A percentile compares a stretch with the other conserved stretches of the same genome.
These are phyloP conservation scores for Parnassius mnemosyne DNA, from an alignment of 2,888 invertebrate species.

Conservation along the genomic window DNA sequence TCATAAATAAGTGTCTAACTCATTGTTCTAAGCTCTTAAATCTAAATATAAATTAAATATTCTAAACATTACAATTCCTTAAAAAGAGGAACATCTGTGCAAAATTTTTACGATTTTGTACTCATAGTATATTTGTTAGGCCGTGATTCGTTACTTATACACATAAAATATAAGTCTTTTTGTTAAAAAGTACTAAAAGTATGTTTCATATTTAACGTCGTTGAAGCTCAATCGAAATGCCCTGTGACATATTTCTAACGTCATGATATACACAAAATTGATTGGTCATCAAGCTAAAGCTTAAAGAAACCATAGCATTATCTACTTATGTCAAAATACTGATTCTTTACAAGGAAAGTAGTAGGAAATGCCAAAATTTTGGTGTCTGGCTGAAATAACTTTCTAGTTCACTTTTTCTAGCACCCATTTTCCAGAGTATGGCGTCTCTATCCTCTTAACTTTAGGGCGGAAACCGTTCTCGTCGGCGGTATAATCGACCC, in stretches of 20 bases:
- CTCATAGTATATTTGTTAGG: conserved; percentile 40
- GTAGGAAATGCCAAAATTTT: conserved; percentile 36
- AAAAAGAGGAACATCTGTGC: conserved; percentile 38
- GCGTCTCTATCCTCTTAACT: conserved; percentile 69
- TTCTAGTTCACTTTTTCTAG: conserved; percentile 67
- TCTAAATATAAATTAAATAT: conserved; percentile 70
- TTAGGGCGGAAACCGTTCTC: conserved; percentile 76
- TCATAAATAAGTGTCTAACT: conserved; percentile 73
- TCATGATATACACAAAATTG: conserved; percentile 12
- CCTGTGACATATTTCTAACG: conserved; percentile 47
- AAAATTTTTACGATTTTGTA: conserved; percentile 45
- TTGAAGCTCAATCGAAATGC: conserved; percentile 49
- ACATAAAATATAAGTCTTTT: conserved; percentile 26
- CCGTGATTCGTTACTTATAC: conserved; percentile 27
- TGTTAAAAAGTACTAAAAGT: conserved; percentile 23
- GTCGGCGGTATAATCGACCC: conserved; percentile 77
- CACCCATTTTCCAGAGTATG: conserved; percentile 75
- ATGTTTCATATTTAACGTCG: conserved; percentile 31
- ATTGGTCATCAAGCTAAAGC: conserved; percentile 37
- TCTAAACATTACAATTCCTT: conserved; percentile 52
- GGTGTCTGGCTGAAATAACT: conserved; percentile 30
- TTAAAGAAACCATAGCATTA: conserved; percentile 34
- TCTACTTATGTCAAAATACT: conserved; percentile 67
- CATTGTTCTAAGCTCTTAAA: conserved; percentile 60
- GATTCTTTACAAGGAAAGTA: conserved; percentile 51